These are phyloP conservation scores for Salminus brasiliensis DNA, from an alignment of 2,113 vertebrate species.

Conservation along the genomic window DNA sequence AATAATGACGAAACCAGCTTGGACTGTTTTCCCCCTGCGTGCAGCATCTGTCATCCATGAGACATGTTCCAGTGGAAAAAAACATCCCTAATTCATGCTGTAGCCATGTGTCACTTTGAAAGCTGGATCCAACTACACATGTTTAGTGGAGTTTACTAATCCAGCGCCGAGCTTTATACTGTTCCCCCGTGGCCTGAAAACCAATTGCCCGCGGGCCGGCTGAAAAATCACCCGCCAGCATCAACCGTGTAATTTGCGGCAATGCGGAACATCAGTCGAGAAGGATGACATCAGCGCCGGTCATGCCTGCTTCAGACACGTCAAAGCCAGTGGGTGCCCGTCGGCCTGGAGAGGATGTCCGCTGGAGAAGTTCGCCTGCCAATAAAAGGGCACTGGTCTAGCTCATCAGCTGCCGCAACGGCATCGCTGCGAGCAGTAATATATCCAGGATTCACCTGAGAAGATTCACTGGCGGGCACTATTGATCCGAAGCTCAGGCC, in stretches of 20 bases:
- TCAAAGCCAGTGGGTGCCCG: background rate
- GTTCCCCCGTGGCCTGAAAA: slow-evolving; percentile 57
- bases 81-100: slow-evolving; percentile 33
- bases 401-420: slow-evolving; percentile 53
- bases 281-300: slow-evolving; percentile 6
- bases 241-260: slow-evolving; percentile 54
- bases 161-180: slow-evolving; percentile 32
- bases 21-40: background rate
- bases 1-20: slow-evolving; percentile 9
- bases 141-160: slow-evolving; percentile 50
- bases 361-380: slow-evolving; percentile 3
- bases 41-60: slow-evolving; percentile 33
- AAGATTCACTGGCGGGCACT: slow-evolving; percentile 59
- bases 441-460: slow-evolving; percentile 60
- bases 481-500: slow-evolving; percentile 66
- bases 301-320: slow-evolving; percentile 21
- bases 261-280: slow-evolving; percentile 44
- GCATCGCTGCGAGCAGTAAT: slow-evolving; percentile 51
- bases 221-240: slow-evolving; percentile 67
- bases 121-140: slow-evolving; percentile 42
- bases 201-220: slow-evolving; percentile 52
- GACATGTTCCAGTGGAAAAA: slow-evolving; percentile 9
- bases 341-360: background rate
- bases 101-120: slow-evolving; percentile 57
- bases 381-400: slow-evolving; percentile 45